Conservation (phyloP, 2,113 vertebrate genomes). For the Sorex araneus region DNA sequence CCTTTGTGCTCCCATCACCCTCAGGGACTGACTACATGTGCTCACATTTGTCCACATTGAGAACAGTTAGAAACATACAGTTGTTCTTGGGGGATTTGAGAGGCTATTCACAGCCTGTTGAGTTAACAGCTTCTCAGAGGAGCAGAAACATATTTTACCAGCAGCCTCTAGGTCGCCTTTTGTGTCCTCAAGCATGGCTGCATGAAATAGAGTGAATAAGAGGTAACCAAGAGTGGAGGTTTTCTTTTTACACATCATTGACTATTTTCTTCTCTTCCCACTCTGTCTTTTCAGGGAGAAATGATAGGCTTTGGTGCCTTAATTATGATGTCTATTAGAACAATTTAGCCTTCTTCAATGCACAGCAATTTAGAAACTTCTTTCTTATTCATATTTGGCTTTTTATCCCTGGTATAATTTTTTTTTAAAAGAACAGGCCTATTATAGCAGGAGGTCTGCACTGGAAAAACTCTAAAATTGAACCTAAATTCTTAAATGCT, state of each 20-base stretch:
- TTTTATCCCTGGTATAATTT: constrained; percentile 46
- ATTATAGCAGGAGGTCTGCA: constrained; percentile 22
- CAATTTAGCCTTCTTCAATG: constrained; percentile 50
- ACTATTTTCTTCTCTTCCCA: constrained; percentile 71
- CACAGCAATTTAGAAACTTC: constrained; percentile 55
- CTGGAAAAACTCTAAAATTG: constrained; percentile 17
- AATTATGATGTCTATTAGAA: constrained; percentile 69
- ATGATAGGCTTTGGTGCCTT: constrained; percentile 68
- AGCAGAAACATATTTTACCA: constrained; percentile 66
- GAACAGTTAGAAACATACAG: background rate
- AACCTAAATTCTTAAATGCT: constrained; percentile 16
- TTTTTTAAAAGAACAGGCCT: constrained; percentile 58
- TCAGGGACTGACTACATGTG: background rate
- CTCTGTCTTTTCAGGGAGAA: constrained; percentile 73
- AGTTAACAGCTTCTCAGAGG: constrained; percentile 65
- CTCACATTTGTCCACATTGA: background rate
- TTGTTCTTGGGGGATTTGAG: constrained; percentile 41
- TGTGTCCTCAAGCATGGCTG: constrained; percentile 58
- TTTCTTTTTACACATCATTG: constrained; percentile 76
- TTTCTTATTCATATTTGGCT: constrained; percentile 60
- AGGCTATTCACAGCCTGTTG: constrained; percentile 61
- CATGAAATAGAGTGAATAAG: constrained; percentile 74
- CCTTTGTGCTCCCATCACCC: background rate
- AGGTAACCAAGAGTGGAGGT: constrained; percentile 71
- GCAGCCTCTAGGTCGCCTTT: background rate